These are phyloP conservation scores for Copsychus sechellarum DNA, from an alignment of 2,113 vertebrate genomes.

Conservation along the genomic window DNA sequence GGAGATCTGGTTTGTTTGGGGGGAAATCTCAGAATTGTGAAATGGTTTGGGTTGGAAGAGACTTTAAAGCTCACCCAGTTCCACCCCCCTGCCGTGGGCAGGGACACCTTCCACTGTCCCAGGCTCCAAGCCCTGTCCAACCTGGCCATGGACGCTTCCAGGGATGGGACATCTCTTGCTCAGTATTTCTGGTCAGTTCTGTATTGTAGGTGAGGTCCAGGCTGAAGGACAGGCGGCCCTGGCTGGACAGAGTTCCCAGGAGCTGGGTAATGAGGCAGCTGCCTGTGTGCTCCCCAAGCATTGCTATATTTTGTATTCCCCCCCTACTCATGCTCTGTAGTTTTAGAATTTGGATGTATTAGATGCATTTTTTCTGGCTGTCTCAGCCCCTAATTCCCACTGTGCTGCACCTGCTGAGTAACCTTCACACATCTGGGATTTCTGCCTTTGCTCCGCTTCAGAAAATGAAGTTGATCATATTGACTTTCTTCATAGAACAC, in stretches of 20 bases:
- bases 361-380: neutral
- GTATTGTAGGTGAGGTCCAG: neutral
- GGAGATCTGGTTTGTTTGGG: neutral
- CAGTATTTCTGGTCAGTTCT: neutral
- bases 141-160: neutral
- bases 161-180: neutral
- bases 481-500: neutral
- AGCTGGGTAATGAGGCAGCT: neutral
- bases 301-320: neutral
- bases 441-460: constrained; percentile 3
- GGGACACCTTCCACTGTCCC: neutral
- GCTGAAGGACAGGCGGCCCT: neutral
- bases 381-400: neutral
- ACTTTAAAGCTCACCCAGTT: neutral
- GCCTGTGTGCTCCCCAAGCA: neutral
- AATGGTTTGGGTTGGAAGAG: neutral
- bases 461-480: neutral
- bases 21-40: neutral
- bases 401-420: neutral
- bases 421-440: neutral
- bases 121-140: neutral
- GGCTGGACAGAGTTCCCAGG: neutral
- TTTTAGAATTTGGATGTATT: neutral
- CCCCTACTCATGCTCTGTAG: neutral
- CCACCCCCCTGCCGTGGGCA: neutral